Conservation (phyloP, 2,888 invertebrate species). For the Octodonta nipae region DNA sequence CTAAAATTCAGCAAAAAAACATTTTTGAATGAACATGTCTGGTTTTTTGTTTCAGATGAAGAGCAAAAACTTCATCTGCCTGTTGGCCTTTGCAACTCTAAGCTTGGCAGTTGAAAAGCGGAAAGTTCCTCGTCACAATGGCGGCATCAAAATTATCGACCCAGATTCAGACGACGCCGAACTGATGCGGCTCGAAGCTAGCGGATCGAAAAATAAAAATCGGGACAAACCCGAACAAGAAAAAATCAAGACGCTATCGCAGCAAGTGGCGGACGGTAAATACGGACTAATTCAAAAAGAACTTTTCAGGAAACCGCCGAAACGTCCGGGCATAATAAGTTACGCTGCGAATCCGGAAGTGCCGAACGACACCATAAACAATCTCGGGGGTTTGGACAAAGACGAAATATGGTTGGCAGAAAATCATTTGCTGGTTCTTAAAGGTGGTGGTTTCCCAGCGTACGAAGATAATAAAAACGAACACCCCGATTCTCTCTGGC, state of each 20-base stretch:
- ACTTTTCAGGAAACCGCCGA: conserved; percentile 55
- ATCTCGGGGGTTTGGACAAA: conserved; percentile 66
- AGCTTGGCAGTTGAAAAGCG: conserved; percentile 14
- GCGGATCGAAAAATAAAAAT: conserved; percentile 35
- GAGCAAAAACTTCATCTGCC: conserved; percentile 12
- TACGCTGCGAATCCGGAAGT: conserved; percentile 71
- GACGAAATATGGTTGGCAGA: conserved; percentile 85
- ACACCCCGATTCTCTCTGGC: conserved; percentile 52
- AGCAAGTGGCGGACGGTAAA: conserved; percentile 81
- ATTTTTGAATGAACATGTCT: neutral
- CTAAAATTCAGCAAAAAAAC: too few species aligned
- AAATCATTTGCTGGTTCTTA: conserved; percentile 70
- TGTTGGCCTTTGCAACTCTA: conserved; percentile 15
- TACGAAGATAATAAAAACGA: conserved; percentile 36
- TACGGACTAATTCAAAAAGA: conserved; percentile 80
- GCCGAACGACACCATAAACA: conserved; percentile 64
- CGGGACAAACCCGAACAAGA: conserved; percentile 67
- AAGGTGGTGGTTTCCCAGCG: conserved; percentile 53
- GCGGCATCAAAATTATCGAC: conserved; percentile 45
- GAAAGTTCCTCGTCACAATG: conserved; percentile 48
- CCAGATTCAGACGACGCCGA: conserved; percentile 29
- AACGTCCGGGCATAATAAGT: conserved; percentile 66
- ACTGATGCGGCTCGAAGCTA: conserved; percentile 18
- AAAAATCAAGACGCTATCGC: conserved; percentile 78
- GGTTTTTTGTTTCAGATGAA: conserved; percentile 12